Evolutionary conservation across 2,113 vertebrate species (phyloP), one percentile per base, ranked within the genome.

Genomic region (Pachyramphus minor): DNA sequence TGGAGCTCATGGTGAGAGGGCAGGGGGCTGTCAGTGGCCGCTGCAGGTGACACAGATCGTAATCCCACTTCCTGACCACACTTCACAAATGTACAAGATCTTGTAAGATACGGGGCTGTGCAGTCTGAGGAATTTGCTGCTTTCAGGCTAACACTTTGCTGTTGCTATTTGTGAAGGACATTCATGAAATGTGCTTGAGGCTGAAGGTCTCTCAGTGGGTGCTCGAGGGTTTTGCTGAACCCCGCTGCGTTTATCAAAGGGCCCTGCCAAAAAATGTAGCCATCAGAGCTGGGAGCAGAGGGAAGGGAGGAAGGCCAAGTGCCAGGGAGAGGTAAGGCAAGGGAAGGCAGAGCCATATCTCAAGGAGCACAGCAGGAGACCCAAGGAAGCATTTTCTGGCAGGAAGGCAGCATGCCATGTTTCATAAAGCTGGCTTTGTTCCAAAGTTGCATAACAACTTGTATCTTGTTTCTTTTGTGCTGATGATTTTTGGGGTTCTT

Each of bases 21-120:
- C 81, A 87, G 47, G 1, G 2, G 89, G 52, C 45, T 0, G 0
- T 17, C 59, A 56, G 84, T 7, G 8, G 39, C 30, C 0, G 1
- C 87, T 63, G 82, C 68, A 42, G 42, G 41, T 59, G 58, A 52
- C 52, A 67, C 33, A 41, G 53, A 8, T 21, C 35, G 44, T 44
- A 24, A 60, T 37, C 31, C 39, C 37, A 22, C 24, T 64, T 94
- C 68, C 77, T 91, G 77, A 47, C 33, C 18, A 0, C 0, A 0
- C 41, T 76, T 37, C 16, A 11, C 2, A 5, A 11, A 69, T 8
- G 14, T 58, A 41, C 73, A 25, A 84, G 85, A 53, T 82, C 31
- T 12, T 75, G 73, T 73, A 14, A 56, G 78, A 73, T 14, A n/a
- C 0, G 3, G 58, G 63, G 82, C 78, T 30, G 13, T 66, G 22